Evolutionary conservation across 2,888 invertebrate genomes (phyloP).

Genomic region (Prosopocoilus inquinatus): DNA sequence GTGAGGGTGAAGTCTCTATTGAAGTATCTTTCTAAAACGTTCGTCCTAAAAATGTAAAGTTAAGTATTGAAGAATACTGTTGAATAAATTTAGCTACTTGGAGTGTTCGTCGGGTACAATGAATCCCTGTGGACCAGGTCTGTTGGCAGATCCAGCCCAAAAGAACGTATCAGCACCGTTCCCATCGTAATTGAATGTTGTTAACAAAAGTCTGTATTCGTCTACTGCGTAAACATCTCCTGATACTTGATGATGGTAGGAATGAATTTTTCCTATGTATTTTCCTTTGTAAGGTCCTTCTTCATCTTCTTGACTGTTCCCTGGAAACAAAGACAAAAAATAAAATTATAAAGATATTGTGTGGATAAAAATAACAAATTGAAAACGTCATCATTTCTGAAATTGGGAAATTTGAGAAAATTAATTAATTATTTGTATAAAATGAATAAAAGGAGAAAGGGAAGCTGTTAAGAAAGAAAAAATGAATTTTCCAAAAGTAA

Average conservation of each 20-base stretch:
- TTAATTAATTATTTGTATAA: no score
- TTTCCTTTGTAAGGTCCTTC: conserved; percentile 77
- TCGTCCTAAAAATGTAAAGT: conserved; percentile 62
- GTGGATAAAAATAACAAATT: no score
- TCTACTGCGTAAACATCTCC: conserved; percentile 89
- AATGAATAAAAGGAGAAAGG: no score
- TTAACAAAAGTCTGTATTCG: conserved; percentile 75
- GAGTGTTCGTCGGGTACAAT: conserved; percentile 86
- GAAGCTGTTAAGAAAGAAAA: no score
- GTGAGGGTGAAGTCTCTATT: conserved; percentile 80
- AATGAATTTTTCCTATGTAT: conserved; percentile 80
- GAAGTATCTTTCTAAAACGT: conserved; percentile 80
- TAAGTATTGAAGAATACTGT: background rate
- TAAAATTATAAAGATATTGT: no score
- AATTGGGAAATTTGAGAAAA: no score
- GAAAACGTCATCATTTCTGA: no score
- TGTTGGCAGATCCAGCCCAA: conserved; percentile 85
- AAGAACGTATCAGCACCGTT: conserved; percentile 90
- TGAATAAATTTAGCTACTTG: conserved; percentile 59
- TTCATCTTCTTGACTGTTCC: conserved; percentile 52
- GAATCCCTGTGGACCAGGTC: conserved; percentile 88
- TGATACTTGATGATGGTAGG: conserved; percentile 88
- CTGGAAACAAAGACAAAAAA: no score
- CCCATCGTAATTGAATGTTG: conserved; percentile 85
- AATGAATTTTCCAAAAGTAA: no score